Evolutionary conservation across 2,797 vertebrate species (phyloP).

Genomic region (Acestrorhynchus altus): DNA sequence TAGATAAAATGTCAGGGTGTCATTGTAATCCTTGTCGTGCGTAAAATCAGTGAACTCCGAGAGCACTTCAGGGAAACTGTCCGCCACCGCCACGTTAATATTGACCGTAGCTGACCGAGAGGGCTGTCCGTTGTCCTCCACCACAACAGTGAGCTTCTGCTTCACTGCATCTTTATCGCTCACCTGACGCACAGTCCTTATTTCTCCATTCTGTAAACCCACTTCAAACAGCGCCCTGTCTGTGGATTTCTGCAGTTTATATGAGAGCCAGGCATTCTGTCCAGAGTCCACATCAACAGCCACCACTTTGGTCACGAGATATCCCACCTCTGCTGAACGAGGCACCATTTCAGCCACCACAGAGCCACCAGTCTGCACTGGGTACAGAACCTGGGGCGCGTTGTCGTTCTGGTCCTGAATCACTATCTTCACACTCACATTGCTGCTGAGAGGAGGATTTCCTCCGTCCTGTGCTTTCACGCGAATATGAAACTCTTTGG

Average conservation of each 20-base stretch:
- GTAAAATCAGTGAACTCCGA: conserved; percentile 75
- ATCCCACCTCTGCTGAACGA: conserved; percentile 81
- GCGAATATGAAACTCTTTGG: conserved; percentile 49
- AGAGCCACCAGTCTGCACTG: conserved; percentile 55
- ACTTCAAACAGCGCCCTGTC: conserved; percentile 69
- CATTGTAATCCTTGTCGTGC: conserved; percentile 70
- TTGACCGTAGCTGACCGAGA: conserved; percentile 75
- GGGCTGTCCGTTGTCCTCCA: conserved; percentile 77
- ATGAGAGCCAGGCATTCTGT: conserved; percentile 70
- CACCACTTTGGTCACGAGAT: conserved; percentile 81
- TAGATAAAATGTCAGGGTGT: conserved; percentile 66
- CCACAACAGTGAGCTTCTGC: conserved; percentile 77
- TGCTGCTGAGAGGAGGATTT: conserved; percentile 60
- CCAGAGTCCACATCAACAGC: conserved; percentile 72
- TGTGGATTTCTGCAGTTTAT: conserved; percentile 65
- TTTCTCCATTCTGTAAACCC: conserved; percentile 58
- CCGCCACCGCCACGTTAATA: conserved; percentile 79
- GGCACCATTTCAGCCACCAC: conserved; percentile 75
- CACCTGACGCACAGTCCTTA: conserved; percentile 57
- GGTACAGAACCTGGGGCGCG: conserved; percentile 36
- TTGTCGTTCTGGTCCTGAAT: conserved; percentile 73
- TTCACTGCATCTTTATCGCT: conserved; percentile 65
- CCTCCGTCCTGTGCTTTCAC: conserved; percentile 66
- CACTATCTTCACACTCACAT: conserved; percentile 53
- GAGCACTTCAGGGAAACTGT: conserved; percentile 80